Evolutionary conservation across 2,113 vertebrate genomes (phyloP).

Genomic region (Neogobius melanostomus): DNA sequence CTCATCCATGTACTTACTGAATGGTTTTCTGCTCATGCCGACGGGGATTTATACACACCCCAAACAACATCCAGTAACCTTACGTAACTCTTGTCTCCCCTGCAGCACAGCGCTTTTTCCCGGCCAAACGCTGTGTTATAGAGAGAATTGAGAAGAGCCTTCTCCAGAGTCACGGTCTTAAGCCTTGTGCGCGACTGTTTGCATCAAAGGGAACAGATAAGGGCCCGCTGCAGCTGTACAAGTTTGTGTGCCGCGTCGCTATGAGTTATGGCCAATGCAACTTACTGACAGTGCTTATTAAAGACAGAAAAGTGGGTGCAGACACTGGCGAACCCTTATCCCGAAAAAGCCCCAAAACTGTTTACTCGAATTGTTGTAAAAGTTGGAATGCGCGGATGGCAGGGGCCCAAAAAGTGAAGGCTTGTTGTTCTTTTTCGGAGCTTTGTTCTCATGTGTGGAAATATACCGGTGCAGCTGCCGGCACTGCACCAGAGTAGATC

Average conservation of each 20-base stretch:
- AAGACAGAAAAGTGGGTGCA: constrained; percentile 21
- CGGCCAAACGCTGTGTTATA: constrained; percentile 3
- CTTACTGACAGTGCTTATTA: constrained; percentile 29
- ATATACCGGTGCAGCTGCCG: constrained; percentile 30
- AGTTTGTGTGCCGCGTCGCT: constrained; percentile 18
- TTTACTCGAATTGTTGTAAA: constrained; percentile 21
- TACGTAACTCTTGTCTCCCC: background rate
- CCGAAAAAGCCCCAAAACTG: constrained; percentile 18
- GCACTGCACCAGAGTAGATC: constrained; percentile 35
- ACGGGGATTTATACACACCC: background rate
- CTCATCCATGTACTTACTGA: too few species aligned
- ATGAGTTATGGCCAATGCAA: constrained; percentile 29
- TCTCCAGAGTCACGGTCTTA: constrained; percentile 29
- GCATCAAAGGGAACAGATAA: constrained; percentile 37
- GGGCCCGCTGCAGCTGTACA: constrained; percentile 25
- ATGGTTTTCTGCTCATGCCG: background rate
- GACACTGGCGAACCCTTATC: constrained; percentile 11
- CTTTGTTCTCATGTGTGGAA: constrained; percentile 44
- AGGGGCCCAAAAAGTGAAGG: constrained; percentile 31
- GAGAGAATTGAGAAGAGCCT: constrained; percentile 27
- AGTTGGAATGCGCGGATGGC: constrained; percentile 27
- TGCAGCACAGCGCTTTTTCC: background rate
- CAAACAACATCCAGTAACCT: constrained; percentile 1
- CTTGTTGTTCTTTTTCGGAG: constrained; percentile 28
- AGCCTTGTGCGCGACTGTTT: constrained; percentile 18